Conservation (phyloP, 2,113 vertebrate species). For the Monarcha castaneiventris region DNA sequence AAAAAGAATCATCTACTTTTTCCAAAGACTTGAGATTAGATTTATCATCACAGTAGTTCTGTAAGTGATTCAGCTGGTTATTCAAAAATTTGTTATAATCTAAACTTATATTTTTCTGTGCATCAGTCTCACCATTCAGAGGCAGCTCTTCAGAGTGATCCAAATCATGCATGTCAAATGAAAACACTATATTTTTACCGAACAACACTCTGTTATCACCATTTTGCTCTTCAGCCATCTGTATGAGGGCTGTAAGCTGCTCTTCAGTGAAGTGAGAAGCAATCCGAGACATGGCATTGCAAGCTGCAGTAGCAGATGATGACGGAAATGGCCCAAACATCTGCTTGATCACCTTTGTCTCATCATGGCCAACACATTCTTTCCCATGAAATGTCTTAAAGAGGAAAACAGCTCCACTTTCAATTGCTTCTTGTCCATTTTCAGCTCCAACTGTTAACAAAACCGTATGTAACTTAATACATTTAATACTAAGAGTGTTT, state of each 20-base stretch:
- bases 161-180: conserved; percentile 88
- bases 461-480: conserved; percentile 10
- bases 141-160: conserved; percentile 84
- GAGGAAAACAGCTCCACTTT: conserved; percentile 90
- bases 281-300: conserved; percentile 77
- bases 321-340: conserved; percentile 96
- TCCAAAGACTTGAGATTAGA: conserved; percentile 52
- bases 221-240: conserved; percentile 68
- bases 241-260: conserved; percentile 78
- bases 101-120: conserved; percentile 72
- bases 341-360: conserved; percentile 89
- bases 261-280: conserved; percentile 78
- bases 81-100: conserved; percentile 87
- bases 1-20: conserved; percentile 77
- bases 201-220: conserved; percentile 69
- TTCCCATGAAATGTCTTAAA: conserved; percentile 89
- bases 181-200: conserved; percentile 88
- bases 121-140: conserved; percentile 62
- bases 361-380: conserved; percentile 85
- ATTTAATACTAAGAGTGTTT: neutral
- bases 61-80: conserved; percentile 75
- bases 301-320: conserved; percentile 84
- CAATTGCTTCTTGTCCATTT: conserved; percentile 85
- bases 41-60: conserved; percentile 54
- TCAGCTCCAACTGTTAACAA: conserved; percentile 85